These are phyloP conservation scores for Aleiodes testaceus DNA, from an alignment of 2,888 invertebrate species.

Conservation along the genomic window DNA sequence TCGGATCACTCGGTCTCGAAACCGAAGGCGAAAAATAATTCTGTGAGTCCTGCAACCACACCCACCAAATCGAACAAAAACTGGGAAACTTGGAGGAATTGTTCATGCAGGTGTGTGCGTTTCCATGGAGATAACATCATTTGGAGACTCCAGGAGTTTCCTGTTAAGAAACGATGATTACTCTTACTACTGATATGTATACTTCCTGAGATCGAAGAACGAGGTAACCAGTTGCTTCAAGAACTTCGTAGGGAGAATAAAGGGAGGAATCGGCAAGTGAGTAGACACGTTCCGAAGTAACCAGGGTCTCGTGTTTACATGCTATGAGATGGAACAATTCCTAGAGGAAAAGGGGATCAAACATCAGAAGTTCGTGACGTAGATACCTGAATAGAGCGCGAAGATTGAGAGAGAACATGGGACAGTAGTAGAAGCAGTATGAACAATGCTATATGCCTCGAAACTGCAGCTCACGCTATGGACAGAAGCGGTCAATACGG, in stretches of 20 bases:
- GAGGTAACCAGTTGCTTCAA: conserved; percentile 39
- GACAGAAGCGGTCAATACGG: conserved; percentile 2
- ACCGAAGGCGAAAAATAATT: no score
- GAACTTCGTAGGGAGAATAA: conserved; percentile 22
- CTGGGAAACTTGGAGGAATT: neutral
- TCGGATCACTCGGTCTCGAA: no score
- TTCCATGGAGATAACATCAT: conserved; percentile 2
- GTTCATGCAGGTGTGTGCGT: conserved; percentile 3
- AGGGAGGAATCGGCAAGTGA: conserved; percentile 27
- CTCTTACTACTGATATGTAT: conserved; percentile 12
- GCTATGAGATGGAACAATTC: conserved; percentile 5
- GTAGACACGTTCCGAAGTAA: conserved; percentile 34
- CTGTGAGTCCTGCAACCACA: no score
- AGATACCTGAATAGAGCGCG: conserved; percentile 45
- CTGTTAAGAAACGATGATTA: conserved; percentile 1
- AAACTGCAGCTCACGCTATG: neutral
- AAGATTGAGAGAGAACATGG: conserved; percentile 31
- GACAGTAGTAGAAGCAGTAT: neutral
- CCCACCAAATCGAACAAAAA: neutral
- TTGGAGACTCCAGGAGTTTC: neutral
- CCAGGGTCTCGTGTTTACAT: conserved; percentile 40
- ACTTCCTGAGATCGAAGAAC: conserved; percentile 38
- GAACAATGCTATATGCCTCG: conserved; percentile 2
- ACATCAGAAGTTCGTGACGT: conserved; percentile 41
- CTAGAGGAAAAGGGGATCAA: conserved; percentile 22